These are phyloP conservation scores for Chironomus tentans DNA, from an alignment of 2,888 invertebrate genomes.

Conservation along the genomic window DNA sequence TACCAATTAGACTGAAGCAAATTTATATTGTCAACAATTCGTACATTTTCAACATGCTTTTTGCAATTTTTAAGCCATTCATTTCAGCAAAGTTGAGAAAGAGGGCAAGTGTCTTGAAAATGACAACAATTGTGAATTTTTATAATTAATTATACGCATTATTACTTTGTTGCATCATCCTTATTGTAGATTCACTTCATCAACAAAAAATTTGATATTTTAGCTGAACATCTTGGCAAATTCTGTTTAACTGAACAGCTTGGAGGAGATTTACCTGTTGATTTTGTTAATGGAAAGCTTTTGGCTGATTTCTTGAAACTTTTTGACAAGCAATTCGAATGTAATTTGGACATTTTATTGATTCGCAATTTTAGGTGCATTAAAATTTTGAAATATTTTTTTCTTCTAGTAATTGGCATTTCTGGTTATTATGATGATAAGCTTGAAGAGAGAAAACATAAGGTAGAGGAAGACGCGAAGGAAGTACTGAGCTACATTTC, in stretches of 20 bases:
- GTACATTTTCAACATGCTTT: conserved; percentile 75
- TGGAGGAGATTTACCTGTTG: conserved; percentile 4
- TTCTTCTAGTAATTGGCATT: background rate
- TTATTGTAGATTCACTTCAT: conserved; percentile 19
- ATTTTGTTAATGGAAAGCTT: conserved; percentile 10
- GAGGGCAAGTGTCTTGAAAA: background rate
- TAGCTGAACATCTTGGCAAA: background rate
- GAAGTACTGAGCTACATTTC: background rate
- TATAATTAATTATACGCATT: background rate
- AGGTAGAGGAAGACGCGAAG: background rate
- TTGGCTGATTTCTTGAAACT: conserved; percentile 9
- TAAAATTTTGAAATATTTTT: background rate
- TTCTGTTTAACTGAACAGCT: background rate
- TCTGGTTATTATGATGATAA: background rate
- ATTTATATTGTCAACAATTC: conserved; percentile 86
- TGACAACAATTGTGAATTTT: background rate
- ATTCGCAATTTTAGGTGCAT: background rate
- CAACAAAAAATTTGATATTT: background rate
- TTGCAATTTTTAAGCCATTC: conserved; percentile 80
- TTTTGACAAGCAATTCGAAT: conserved; percentile 7
- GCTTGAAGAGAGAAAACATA: background rate
- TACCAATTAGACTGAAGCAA: conserved; percentile 72
- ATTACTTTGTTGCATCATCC: too few species aligned
- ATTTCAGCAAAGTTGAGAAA: conserved; percentile 43
- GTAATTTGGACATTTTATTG: background rate